Percentiles rank a stretch among this genome's conserved stretches.
These are phyloP conservation scores for Orchesellides sinensis DNA, from an alignment of 2,888 invertebrate species.

Conservation along the genomic window DNA sequence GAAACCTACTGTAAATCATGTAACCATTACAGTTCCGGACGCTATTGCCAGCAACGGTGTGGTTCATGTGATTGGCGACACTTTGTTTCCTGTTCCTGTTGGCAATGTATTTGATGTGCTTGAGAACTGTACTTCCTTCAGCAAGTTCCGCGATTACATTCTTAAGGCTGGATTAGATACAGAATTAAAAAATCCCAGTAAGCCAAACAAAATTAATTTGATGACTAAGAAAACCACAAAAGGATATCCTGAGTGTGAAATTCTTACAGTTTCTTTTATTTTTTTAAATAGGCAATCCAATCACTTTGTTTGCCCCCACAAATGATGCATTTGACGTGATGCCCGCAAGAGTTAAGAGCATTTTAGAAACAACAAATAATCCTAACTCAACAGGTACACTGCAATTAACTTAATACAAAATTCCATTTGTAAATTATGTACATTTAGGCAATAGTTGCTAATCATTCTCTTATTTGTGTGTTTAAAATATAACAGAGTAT, in stretches of 20 bases:
- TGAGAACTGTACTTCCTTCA: constrained; percentile 74
- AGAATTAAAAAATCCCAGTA: constrained; percentile 73
- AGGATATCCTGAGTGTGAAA: no score
- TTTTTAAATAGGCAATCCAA: constrained; percentile 69
- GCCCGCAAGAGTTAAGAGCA: constrained; percentile 68
- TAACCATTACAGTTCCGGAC: constrained; percentile 74
- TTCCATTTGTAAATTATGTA: no score
- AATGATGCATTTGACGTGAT: constrained; percentile 74
- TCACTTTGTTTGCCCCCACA: constrained; percentile 75
- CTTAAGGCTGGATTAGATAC: constrained; percentile 73
- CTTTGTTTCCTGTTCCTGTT: constrained; percentile 75
- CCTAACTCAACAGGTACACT: constrained; percentile 57
- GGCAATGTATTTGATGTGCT: constrained; percentile 74
- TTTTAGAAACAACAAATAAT: constrained; percentile 68
- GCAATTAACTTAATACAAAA: no score
- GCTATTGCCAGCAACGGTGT: constrained; percentile 75
- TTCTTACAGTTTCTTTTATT: no score
- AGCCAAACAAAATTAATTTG: no score
- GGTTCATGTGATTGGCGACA: constrained; percentile 74
- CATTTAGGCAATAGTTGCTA: no score
- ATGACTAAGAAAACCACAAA: no score
- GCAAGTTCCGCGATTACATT: constrained; percentile 71
- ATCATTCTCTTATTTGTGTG: neutral
- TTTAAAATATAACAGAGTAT: constrained; percentile 34
- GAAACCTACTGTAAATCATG: constrained; percentile 73